Evolutionary conservation across 2,888 invertebrate species (phyloP).

Genomic region (Geotrupes spiniger): DNA sequence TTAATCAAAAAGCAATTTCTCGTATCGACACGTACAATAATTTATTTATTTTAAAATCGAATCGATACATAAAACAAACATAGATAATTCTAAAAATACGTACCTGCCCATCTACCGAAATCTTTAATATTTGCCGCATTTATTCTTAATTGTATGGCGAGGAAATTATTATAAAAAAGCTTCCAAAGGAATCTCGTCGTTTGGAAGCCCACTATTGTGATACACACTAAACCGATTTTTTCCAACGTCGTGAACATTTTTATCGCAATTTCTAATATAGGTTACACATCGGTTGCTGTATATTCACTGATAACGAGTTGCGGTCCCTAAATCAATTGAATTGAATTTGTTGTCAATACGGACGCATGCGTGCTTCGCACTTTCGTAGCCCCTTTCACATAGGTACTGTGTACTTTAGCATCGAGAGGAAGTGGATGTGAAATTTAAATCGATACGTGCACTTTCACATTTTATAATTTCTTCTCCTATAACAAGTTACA

Average conservation of each 20-base stretch:
- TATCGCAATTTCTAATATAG: conserved; percentile 2
- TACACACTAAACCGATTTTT: conserved; percentile 52
- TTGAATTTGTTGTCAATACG: conserved; percentile 17
- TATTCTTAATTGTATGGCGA: conserved; percentile 56
- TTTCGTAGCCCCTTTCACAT: conserved; percentile 19
- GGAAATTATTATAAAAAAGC: conserved; percentile 46
- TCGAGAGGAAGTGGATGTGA: conserved; percentile 11
- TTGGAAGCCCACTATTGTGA: conserved; percentile 46
- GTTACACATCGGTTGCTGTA: not conserved
- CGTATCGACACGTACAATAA: too few species aligned
- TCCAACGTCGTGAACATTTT: conserved; percentile 48
- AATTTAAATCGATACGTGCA: conserved; percentile 8
- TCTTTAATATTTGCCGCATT: conserved; percentile 59
- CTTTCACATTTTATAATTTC: conserved; percentile 15
- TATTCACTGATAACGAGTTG: conserved; percentile 8
- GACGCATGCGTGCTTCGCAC: conserved; percentile 28
- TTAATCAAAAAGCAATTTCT: too few species aligned
- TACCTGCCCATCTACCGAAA: conserved; percentile 79
- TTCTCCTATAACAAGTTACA: conserved; percentile 14
- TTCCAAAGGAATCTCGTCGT: conserved; percentile 55
- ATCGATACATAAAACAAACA: too few species aligned
- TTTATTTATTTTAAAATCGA: too few species aligned
- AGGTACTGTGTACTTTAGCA: conserved; percentile 2
- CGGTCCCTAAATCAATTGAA: conserved; percentile 17
- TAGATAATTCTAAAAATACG: conserved; percentile 47